phyloP scores from a whole-genome alignment of 2,113 vertebrate species.

The Percopsis transmontana region DNA sequence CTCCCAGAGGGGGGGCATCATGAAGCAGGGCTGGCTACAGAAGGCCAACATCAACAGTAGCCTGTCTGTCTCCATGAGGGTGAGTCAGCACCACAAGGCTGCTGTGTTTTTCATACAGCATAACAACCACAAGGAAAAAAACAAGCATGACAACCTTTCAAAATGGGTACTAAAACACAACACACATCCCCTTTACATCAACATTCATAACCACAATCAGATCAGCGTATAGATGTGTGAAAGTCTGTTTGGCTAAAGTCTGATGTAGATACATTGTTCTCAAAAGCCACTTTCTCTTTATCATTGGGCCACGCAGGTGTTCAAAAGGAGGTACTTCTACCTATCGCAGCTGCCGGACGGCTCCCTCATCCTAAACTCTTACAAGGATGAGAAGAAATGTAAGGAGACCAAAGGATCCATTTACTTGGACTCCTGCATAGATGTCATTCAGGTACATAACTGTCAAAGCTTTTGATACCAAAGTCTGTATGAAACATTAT shows the following conservation, averaged over 20 bases:
- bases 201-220: background rate
- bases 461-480: background rate
- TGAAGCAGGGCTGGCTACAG: constrained; percentile 97
- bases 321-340: constrained; percentile 96
- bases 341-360: constrained; percentile 95
- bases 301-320: constrained; percentile 79
- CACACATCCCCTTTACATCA: background rate
- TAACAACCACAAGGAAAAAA: background rate
- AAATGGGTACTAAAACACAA: background rate
- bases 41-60: constrained; percentile 97
- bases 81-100: constrained; percentile 70
- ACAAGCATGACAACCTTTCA: background rate
- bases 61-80: constrained; percentile 97
- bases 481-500: no score
- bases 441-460: constrained; percentile 86
- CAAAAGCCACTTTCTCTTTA: background rate
- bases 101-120: background rate
- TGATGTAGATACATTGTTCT: no score
- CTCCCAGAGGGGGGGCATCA: constrained; percentile 93
- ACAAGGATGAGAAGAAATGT: constrained; percentile 96
- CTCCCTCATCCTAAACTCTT: constrained; percentile 96
- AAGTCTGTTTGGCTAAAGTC: background rate
- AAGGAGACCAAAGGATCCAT: constrained; percentile 98
- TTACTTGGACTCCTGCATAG: constrained; percentile 95
- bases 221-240: background rate